Evolutionary conservation across 2,113 vertebrate genomes (phyloP).

Genomic region (Carettochelys insculpta): DNA sequence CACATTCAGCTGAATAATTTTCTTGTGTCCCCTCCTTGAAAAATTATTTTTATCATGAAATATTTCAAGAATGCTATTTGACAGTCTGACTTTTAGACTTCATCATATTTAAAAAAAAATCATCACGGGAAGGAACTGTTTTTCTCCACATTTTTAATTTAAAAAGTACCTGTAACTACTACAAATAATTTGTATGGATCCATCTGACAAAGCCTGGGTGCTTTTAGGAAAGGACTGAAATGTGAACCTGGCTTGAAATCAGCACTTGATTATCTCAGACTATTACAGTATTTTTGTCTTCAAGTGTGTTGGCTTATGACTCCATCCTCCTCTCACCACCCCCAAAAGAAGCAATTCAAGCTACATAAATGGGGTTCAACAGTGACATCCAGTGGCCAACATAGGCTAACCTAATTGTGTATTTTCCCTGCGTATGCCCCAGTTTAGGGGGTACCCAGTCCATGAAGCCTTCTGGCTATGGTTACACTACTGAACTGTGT

Average conservation of each 20-base stretch:
- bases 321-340: background rate
- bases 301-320: background rate
- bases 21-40: background rate
- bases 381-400: background rate
- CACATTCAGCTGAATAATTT: slow-evolving; percentile 6
- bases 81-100: slow-evolving; percentile 1
- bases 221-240: slow-evolving; percentile 11
- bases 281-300: background rate
- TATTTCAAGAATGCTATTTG: background rate
- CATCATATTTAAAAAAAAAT: background rate
- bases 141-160: background rate
- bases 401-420: slow-evolving; percentile 23
- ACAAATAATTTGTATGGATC: background rate
- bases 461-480: slow-evolving; percentile 13
- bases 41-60: slow-evolving; percentile 11
- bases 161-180: background rate
- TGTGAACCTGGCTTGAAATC: background rate
- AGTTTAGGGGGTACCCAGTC: slow-evolving; percentile 7
- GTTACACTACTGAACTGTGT: too few species aligned
- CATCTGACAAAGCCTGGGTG: background rate
- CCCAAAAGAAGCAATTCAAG: background rate
- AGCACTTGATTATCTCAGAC: background rate
- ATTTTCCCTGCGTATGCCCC: background rate
- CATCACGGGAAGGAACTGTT: background rate
- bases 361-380: background rate